These are phyloP conservation scores for Hartigia nigra DNA, from an alignment of 2,888 invertebrate genomes.

Conservation along the genomic window DNA sequence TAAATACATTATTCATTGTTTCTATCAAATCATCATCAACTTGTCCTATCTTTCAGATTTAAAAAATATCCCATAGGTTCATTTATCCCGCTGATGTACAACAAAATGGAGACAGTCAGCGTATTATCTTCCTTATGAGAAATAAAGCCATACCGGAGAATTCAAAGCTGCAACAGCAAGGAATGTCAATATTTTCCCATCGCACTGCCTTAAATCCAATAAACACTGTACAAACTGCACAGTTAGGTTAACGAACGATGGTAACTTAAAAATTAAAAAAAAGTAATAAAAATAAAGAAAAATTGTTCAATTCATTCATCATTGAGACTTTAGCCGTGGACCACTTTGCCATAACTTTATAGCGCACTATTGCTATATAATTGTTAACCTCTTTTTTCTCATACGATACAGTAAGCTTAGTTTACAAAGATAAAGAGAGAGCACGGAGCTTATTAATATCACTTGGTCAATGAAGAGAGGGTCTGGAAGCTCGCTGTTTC, in stretches of 20 bases:
- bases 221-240: background rate
- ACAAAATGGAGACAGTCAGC: background rate
- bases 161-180: background rate
- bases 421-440: conserved; percentile 19
- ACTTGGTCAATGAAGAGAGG: conserved; percentile 59
- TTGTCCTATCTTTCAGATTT: background rate
- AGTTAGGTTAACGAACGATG: background rate
- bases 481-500: conserved; percentile 66
- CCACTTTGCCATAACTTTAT: background rate
- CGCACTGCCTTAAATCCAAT: background rate
- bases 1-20: conserved; percentile 3
- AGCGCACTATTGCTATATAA: conserved; percentile 16
- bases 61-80: background rate
- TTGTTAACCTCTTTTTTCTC: conserved; percentile 13
- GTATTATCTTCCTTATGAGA: background rate
- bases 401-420: conserved; percentile 22
- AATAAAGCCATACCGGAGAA: background rate
- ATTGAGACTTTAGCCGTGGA: conserved; percentile 3
- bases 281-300: background rate
- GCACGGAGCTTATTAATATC: conserved; percentile 37
- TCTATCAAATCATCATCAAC: background rate
- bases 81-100: background rate
- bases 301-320: conserved; percentile 13
- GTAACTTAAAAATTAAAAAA: background rate
- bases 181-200: background rate